phyloP scores from a whole-genome alignment of 2,797 vertebrate species.

The Anguilla anguilla region DNA sequence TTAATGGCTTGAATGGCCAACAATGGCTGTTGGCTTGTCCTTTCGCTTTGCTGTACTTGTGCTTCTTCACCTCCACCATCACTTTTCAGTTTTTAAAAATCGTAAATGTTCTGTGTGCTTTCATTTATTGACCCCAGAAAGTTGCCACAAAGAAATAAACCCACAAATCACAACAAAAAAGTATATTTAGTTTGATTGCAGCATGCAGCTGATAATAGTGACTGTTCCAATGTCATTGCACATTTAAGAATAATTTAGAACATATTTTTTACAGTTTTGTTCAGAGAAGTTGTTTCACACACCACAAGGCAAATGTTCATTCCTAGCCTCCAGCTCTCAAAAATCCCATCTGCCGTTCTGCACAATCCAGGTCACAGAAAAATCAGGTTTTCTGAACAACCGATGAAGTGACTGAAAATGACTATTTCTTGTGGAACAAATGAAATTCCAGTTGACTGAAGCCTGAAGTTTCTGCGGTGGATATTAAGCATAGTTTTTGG shows the following conservation, averaged over 20 bases:
- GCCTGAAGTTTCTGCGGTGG: neutral
- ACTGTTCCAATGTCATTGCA: neutral
- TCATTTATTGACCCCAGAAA: neutral
- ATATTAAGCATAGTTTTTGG: neutral
- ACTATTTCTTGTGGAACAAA: neutral
- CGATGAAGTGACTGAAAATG: neutral
- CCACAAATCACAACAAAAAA: neutral
- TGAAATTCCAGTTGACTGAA: neutral
- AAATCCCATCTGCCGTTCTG: conserved; percentile 1
- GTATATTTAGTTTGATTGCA: neutral
- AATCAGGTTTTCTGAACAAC: neutral
- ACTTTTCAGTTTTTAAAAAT: too few species aligned
- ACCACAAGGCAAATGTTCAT: conserved; percentile 12
- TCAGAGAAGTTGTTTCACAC: conserved; percentile 1
- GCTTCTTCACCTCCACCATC: too few species aligned
- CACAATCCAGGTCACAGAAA: conserved; percentile 16
- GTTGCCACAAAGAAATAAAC: neutral
- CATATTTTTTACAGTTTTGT: neutral
- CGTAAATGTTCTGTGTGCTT: too few species aligned
- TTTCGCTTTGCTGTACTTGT: too few species aligned
- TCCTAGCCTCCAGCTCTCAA: neutral
- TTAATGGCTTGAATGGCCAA: too few species aligned
- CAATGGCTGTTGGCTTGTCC: too few species aligned
- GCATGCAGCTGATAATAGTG: neutral
- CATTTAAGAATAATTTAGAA: neutral